These are phyloP conservation scores for Nymphicus hollandicus DNA, from an alignment of 2,113 vertebrate species.

Conservation along the genomic window DNA sequence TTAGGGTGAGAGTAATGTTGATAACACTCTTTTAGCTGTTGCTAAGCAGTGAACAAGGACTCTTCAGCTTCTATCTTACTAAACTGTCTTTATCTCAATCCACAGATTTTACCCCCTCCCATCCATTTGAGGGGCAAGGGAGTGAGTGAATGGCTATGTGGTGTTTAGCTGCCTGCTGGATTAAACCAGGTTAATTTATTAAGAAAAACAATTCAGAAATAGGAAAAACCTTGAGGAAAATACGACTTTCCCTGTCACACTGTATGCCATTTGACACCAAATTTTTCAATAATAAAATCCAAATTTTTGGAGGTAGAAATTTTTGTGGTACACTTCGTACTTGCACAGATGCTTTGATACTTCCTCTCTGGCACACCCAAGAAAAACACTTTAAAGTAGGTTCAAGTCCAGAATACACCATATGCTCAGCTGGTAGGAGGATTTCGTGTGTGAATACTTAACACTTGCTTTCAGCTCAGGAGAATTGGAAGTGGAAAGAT, in stretches of 20 bases:
- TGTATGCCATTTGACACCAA: neutral
- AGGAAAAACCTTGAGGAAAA: neutral
- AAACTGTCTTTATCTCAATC: neutral
- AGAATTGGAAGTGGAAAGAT: neutral
- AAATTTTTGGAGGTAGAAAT: neutral
- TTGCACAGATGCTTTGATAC: neutral
- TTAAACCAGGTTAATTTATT: neutral
- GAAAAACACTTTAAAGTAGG: neutral
- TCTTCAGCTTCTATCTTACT: neutral
- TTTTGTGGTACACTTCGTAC: neutral
- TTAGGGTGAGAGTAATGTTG: neutral
- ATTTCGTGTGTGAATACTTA: neutral
- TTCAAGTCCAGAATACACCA: neutral
- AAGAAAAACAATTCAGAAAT: neutral
- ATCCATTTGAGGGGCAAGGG: neutral
- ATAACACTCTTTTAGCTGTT: neutral
- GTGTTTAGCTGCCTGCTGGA: neutral
- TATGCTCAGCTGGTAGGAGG: neutral
- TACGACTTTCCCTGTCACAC: neutral
- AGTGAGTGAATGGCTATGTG: neutral
- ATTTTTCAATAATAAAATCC: neutral
- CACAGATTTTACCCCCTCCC: neutral
- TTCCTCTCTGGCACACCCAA: neutral
- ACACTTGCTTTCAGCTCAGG: neutral
- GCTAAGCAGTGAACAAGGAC: neutral